Percentiles rank a stretch among this genome's conserved stretches.
Conservation (phyloP, 64 coral and sea anemone genomes). For the Dendrophyllia cribrosa region DNA sequence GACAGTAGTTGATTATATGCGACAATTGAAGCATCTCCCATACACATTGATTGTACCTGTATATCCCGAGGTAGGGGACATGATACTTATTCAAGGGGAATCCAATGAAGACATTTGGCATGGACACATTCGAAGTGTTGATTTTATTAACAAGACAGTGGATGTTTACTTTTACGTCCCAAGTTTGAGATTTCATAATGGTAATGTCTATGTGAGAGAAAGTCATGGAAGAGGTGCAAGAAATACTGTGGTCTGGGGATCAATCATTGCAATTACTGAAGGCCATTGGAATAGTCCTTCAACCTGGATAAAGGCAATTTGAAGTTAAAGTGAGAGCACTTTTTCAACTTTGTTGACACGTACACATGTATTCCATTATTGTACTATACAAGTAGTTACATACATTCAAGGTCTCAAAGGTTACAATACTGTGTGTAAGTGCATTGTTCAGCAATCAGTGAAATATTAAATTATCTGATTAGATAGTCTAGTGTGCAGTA, state of each 20-base stretch:
- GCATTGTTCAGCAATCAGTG: no score
- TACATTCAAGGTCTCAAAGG: no score
- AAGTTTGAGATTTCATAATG: constrained; percentile 22
- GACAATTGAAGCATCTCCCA: not conserved
- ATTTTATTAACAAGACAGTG: constrained; percentile 24
- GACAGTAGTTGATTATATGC: constrained; percentile 70
- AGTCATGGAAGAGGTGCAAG: constrained; percentile 14
- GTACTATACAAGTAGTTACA: no score
- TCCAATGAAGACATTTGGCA: constrained; percentile 41
- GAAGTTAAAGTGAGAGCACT: not conserved
- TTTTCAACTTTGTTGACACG: no score
- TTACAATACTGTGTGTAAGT: no score
- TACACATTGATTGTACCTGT: constrained; percentile 32
- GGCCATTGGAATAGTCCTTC: constrained; percentile 28
- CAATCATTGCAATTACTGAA: constrained; percentile 27
- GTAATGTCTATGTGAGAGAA: constrained; percentile 45
- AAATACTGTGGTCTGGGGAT: constrained; percentile 45
- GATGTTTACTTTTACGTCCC: constrained; percentile 40
- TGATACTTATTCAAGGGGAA: constrained; percentile 62
- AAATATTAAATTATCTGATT: no score
- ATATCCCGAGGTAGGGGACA: constrained; percentile 40
- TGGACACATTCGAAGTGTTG: constrained; percentile 49
- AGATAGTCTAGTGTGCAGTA: no score
- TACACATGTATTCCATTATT: no score
- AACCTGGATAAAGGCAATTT: constrained; percentile 38